phyloP scores from a whole-genome alignment of 2,797 vertebrate species.

The Acanthurus lineatus region DNA sequence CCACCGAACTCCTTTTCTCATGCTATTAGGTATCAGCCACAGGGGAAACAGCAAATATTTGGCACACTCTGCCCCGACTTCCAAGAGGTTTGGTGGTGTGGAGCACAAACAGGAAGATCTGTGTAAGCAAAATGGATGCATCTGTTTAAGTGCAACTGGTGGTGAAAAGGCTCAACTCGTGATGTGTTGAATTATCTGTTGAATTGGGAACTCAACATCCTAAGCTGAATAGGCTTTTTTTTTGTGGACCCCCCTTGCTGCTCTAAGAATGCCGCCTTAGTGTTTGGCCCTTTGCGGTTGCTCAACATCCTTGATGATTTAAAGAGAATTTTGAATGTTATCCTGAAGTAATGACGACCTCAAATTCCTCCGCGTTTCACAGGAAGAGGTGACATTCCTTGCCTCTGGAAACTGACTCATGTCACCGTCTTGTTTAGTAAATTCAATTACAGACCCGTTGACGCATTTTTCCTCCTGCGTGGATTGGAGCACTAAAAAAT shows the following conservation, averaged over 20 bases:
- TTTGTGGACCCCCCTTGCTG: conserved; percentile 56
- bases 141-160: conserved; percentile 52
- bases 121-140: conserved; percentile 64
- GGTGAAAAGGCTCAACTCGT: conserved; percentile 35
- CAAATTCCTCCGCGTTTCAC: conserved; percentile 54
- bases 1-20: conserved; percentile 77
- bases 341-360: conserved; percentile 47
- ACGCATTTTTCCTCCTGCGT: conserved; percentile 46
- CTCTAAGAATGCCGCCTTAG: conserved; percentile 32
- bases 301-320: conserved; percentile 64
- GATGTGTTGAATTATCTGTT: conserved; percentile 60
- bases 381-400: conserved; percentile 77
- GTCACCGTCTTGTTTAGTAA: conserved; percentile 73
- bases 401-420: conserved; percentile 73
- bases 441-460: conserved; percentile 66
- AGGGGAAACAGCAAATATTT: conserved; percentile 83
- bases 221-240: conserved; percentile 62
- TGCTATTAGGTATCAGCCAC: conserved; percentile 84
- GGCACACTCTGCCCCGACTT: conserved; percentile 72
- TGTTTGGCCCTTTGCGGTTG: conserved; percentile 61
- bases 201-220: conserved; percentile 58
- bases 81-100: conserved; percentile 66
- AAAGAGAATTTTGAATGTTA: conserved; percentile 64
- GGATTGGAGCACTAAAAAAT: conserved; percentile 47
- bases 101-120: conserved; percentile 78